Base-by-base conservation (phyloP, 2,113 vertebrate genomes). In the Aplodontia rufa region DNA sequence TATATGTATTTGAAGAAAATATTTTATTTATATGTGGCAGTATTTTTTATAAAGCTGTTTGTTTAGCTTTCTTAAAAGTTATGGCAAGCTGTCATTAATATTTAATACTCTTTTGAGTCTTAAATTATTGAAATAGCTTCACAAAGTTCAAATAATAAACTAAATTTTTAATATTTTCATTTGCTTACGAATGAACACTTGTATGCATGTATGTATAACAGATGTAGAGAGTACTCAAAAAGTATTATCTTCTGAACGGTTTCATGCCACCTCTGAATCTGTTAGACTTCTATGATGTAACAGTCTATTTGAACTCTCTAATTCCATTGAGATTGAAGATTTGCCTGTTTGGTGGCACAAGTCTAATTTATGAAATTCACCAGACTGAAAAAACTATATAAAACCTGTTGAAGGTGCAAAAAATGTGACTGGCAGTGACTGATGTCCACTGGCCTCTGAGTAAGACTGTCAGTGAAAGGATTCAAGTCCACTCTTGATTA, bases 381-480 rank as follows among this genome's bases (percentile, higher is more conserved):
- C 22, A 40, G 8, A 69, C 5, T 26, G 55, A 30, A 74, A 58
- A 88, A 71, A 45, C n/a, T n/a, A 32, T 20, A 28, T 45, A 32
- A 64, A 19, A 40, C 28, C 13, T 90, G 14, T 45, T 84, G 68
- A 85, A 51, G 13, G 14, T 26, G 53, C 14, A 60, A 40, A 66
- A 85, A 89, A 85, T 74, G 83, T 74, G 55, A 69, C n/a, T 91
- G 90, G 19, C 74, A 86, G 49, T 78, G 74, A 86, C 35, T 51
- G 16, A 75, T 71, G 28, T n/a, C 37, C 30, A 47, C 47, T 35
- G 55, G 14, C 14, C 47, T 72, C 42, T 85, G 62, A 51, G 9
- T 62, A 82, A 66, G 28, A 35, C 53, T 58, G 17, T 94, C 74
- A 93, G 49, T 24, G 30, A 40, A 60, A 90, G 37, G 53, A 92